phyloP scores from a whole-genome alignment of 2,888 invertebrate genomes.

The Hedychridium roseum region DNA sequence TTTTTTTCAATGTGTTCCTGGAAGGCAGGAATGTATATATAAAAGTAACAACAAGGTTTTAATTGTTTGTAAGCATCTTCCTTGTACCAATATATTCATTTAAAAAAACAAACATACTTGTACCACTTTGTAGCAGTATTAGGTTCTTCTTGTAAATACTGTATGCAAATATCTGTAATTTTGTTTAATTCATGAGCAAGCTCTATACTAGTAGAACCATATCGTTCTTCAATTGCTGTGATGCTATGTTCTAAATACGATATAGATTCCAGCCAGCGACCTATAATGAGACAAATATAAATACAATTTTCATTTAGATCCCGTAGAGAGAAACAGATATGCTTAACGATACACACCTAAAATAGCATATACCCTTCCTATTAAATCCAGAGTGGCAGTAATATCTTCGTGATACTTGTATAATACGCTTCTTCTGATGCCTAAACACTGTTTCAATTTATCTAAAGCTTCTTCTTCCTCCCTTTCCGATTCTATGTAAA shows the following conservation, averaged over 20 bases:
- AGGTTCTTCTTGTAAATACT: slow-evolving; percentile 58
- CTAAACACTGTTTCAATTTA: slow-evolving; percentile 63
- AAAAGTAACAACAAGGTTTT: not conserved
- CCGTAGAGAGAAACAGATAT: not conserved
- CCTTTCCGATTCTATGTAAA: slow-evolving; percentile 34
- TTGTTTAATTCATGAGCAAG: slow-evolving; percentile 73
- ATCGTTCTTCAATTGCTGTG: slow-evolving; percentile 69
- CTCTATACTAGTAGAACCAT: slow-evolving; percentile 73
- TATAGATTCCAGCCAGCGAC: slow-evolving; percentile 59
- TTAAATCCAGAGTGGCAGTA: slow-evolving; percentile 62
- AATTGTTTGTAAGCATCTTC: not conserved
- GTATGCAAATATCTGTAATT: slow-evolving; percentile 69
- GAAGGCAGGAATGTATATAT: slow-evolving; percentile 15
- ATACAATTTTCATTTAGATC: not conserved
- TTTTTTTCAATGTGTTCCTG: slow-evolving; percentile 66
- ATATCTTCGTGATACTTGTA: slow-evolving; percentile 67
- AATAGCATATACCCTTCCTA: slow-evolving; percentile 67
- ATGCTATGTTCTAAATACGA: slow-evolving; percentile 68
- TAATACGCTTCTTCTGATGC: slow-evolving; percentile 63
- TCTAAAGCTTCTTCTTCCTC: slow-evolving; percentile 60
- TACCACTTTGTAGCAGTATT: slow-evolving; percentile 36
- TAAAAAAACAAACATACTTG: slow-evolving; percentile 33
- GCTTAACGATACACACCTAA: slow-evolving; percentile 59
- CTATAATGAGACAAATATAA: slow-evolving; percentile 44
- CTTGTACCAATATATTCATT: not conserved